Percentiles rank a stretch among this genome's conserved stretches.
phyloP scores from a whole-genome alignment of 2,113 vertebrate genomes.

The Turnix velox region DNA sequence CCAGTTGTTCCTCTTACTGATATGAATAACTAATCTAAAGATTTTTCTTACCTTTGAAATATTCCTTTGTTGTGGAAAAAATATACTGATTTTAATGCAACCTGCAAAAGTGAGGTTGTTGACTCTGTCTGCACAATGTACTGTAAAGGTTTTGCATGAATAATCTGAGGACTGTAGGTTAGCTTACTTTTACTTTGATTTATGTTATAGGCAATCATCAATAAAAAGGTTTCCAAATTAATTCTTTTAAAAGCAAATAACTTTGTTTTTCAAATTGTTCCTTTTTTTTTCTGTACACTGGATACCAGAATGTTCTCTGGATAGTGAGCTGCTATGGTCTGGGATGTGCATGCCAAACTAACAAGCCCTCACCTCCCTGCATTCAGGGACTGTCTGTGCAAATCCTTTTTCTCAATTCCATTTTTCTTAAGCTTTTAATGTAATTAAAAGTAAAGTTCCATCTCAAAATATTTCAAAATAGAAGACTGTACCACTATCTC shows the following conservation, averaged over 20 bases:
- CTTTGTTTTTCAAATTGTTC: not conserved
- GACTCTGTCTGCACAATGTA: not conserved
- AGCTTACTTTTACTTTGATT: not conserved
- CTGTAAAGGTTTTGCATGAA: not conserved
- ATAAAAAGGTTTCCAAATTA: not conserved
- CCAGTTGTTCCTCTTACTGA: not conserved
- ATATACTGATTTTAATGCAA: not conserved
- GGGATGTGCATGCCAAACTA: accelerated
- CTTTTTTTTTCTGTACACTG: not conserved
- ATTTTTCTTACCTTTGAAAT: not conserved
- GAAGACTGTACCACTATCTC: not conserved
- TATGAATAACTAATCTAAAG: not conserved
- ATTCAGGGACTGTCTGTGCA: not conserved
- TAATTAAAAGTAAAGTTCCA: not conserved
- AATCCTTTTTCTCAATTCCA: not conserved
- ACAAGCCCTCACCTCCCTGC: not conserved
- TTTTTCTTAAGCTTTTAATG: not conserved
- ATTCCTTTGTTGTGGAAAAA: not conserved
- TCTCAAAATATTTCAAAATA: not conserved
- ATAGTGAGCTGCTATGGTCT: not conserved
- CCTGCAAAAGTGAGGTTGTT: not conserved
- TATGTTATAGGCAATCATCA: not conserved
- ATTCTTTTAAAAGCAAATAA: not conserved
- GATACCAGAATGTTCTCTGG: not conserved
- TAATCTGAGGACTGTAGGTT: not conserved